These are phyloP conservation scores for Apolygus lucorum DNA, from an alignment of 1,140 invertebrate species.

Conservation along the genomic window DNA sequence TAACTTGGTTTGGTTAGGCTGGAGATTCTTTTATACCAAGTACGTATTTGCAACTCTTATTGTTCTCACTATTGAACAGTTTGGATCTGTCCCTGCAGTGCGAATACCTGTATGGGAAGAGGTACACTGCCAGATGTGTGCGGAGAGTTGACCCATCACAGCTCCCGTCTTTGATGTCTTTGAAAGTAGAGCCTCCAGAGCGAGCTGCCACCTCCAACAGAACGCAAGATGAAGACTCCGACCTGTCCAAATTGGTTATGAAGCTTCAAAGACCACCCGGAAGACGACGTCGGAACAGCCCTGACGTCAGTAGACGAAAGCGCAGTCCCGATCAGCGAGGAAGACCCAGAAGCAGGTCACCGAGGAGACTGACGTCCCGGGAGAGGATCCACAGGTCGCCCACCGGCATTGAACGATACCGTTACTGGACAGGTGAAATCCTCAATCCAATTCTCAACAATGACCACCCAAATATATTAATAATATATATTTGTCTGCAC, in stretches of 20 bases:
- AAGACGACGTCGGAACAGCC: neutral
- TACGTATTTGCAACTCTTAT: no score
- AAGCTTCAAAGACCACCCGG: neutral
- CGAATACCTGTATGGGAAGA: conserved; percentile 2
- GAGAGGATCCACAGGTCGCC: neutral
- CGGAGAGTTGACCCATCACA: neutral
- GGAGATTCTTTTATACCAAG: no score
- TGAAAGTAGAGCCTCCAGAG: neutral
- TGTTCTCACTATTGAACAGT: no score
- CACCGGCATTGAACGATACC: neutral
- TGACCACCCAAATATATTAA: no score
- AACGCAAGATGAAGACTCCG: neutral
- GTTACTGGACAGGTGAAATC: conserved; percentile 13
- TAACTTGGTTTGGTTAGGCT: no score
- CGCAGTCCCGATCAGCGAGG: neutral
- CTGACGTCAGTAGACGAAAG: neutral
- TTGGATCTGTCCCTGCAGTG: neutral
- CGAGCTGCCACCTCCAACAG: neutral
- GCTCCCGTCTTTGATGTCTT: neutral
- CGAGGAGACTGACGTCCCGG: neutral
- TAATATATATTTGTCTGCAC: no score
- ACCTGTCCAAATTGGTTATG: neutral
- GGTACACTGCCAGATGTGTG: conserved; percentile 1
- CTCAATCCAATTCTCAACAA: no score
- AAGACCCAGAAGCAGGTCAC: neutral